Conservation (phyloP, 2,113 vertebrate species). For the Solenodon paradoxus region DNA sequence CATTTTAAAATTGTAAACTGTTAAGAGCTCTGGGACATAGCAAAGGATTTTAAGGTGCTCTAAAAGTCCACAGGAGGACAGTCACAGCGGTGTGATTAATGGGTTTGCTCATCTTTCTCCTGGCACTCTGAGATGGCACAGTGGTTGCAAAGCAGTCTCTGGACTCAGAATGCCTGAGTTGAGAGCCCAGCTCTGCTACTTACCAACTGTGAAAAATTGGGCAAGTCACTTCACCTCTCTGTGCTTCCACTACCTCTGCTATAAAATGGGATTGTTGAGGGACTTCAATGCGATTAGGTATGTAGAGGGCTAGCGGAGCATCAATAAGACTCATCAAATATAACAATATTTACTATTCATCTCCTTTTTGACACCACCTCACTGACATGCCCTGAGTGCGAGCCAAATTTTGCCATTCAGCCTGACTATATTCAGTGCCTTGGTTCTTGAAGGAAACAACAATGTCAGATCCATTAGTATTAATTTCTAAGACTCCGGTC, state of each 20-base stretch:
- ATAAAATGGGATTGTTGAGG: background rate
- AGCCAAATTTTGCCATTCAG: constrained; percentile 16
- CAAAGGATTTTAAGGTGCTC: background rate
- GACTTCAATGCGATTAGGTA: background rate
- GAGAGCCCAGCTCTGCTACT: background rate
- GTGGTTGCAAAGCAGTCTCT: background rate
- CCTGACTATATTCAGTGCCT: constrained; percentile 1
- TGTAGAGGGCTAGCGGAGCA: no score
- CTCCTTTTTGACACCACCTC: background rate
- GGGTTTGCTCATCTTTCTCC: background rate
- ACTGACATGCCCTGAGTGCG: background rate
- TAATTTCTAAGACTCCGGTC: background rate
- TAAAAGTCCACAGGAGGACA: background rate
- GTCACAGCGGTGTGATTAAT: background rate
- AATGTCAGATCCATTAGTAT: background rate
- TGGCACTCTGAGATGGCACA: background rate
- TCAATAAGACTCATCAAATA: background rate
- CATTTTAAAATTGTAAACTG: background rate
- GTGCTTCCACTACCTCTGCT: background rate
- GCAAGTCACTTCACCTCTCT: background rate
- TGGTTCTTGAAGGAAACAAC: constrained; percentile 42
- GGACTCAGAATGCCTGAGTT: background rate
- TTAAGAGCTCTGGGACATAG: background rate
- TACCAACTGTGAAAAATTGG: background rate
- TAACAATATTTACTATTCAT: background rate